phyloP scores from a whole-genome alignment of 2,113 vertebrate genomes.

The Triplophysa siluroides region DNA sequence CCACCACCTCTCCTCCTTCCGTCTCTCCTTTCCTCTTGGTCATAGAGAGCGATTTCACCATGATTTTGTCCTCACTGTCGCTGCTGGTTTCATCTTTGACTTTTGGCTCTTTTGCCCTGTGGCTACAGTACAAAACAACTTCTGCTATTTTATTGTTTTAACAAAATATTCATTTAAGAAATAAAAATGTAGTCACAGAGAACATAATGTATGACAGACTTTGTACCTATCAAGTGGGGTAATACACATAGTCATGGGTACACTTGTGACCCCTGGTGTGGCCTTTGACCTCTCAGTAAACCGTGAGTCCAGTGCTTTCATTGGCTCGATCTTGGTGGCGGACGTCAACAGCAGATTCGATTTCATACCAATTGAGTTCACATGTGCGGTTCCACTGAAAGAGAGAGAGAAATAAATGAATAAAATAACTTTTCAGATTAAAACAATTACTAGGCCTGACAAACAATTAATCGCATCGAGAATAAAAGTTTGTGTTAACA shows the following conservation, averaged over 20 bases:
- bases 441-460: too few relatives aligned
- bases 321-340: conserved; percentile 93
- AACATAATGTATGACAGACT: background rate
- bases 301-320: conserved; percentile 96
- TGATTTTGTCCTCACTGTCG: conserved; percentile 93
- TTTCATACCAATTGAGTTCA: conserved; percentile 68
- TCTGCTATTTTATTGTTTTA: background rate
- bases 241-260: conserved; percentile 78
- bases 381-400: conserved; percentile 57
- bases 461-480: too few relatives aligned
- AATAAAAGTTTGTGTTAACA: too few relatives aligned
- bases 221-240: conserved; percentile 82
- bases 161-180: background rate
- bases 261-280: conserved; percentile 82
- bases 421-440: too few relatives aligned
- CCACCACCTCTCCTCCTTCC: conserved; percentile 84
- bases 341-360: conserved; percentile 81
- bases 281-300: conserved; percentile 97
- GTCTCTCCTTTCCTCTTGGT: conserved; percentile 88
- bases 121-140: conserved; percentile 47
- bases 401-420: background rate
- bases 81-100: conserved; percentile 91
- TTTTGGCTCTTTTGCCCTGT: conserved; percentile 80
- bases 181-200: background rate
- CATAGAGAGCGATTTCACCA: conserved; percentile 78